Conservation (phyloP, 2,113 vertebrate genomes). For the Benitochromis conjunctus region DNA sequence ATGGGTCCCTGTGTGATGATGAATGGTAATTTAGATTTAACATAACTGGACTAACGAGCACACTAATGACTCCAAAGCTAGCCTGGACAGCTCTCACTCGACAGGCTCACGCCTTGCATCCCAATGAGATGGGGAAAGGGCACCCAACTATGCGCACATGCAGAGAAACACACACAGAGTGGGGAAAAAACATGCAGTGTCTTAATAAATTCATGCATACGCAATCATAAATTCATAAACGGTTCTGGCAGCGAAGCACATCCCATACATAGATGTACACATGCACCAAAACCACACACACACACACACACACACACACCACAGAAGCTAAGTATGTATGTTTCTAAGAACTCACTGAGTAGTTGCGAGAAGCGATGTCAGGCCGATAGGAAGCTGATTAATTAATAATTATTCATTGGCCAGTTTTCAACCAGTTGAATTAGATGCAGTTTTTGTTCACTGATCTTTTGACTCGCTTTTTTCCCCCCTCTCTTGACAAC, state of each 20-base stretch:
- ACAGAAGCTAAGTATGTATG: neutral
- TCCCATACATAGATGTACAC: neutral
- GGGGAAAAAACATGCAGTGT: constrained; percentile 33
- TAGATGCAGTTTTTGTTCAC: constrained; percentile 47
- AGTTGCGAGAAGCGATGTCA: constrained; percentile 26
- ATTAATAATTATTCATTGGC: constrained; percentile 56
- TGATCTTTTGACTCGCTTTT: constrained; percentile 24
- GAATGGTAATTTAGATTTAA: constrained; percentile 81
- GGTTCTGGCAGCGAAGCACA: neutral
- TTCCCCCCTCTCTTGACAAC: neutral
- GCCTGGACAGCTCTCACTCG: constrained; percentile 66
- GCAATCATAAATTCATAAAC: constrained; percentile 30
- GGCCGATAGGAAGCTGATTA: constrained; percentile 59
- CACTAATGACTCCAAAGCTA: constrained; percentile 78
- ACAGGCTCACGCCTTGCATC: constrained; percentile 60
- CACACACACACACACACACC: neutral
- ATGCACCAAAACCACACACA: neutral
- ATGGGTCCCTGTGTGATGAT: constrained; percentile 76
- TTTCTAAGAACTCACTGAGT: neutral
- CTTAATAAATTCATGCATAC: constrained; percentile 54
- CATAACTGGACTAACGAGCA: constrained; percentile 79
- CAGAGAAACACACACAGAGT: neutral
- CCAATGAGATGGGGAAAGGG: constrained; percentile 72
- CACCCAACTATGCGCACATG: constrained; percentile 16
- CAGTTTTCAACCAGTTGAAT: constrained; percentile 53